Evolutionary conservation across 2,797 vertebrate species (phyloP).

Genomic region (Tragopan temminckii): DNA sequence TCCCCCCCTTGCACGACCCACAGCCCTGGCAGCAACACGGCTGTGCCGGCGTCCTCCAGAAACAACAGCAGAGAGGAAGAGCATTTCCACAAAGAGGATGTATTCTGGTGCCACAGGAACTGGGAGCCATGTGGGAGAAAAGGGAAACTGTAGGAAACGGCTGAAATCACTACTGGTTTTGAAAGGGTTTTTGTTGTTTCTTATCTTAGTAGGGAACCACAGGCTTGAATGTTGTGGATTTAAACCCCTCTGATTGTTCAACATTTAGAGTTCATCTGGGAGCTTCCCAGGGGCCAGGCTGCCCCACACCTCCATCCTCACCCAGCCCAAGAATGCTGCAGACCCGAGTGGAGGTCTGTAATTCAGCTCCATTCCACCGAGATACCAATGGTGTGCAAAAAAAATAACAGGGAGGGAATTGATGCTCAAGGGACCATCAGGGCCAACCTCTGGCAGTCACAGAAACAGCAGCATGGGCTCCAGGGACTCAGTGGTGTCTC

Average conservation of each 20-base stretch:
- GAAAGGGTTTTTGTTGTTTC: slow-evolving; percentile 48
- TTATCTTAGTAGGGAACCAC: slow-evolving; percentile 28
- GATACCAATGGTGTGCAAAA: background rate
- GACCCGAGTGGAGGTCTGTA: background rate
- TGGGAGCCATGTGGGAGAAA: slow-evolving; percentile 43
- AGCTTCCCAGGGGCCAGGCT: slow-evolving; percentile 24
- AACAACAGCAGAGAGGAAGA: slow-evolving; percentile 34
- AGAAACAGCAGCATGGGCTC: fast-evolving
- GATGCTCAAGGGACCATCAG: background rate
- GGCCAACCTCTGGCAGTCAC: fast-evolving
- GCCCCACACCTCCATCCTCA: background rate
- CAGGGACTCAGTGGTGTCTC: fast-evolving
- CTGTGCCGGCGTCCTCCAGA: background rate
- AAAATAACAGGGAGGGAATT: background rate
- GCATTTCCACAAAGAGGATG: slow-evolving; percentile 17
- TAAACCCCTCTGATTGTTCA: background rate
- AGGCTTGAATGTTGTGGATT: background rate
- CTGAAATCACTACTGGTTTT: background rate
- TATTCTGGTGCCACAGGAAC: slow-evolving; percentile 66
- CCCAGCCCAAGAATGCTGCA: fast-evolving
- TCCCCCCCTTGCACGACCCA: slow-evolving; percentile 19
- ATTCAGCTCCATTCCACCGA: background rate
- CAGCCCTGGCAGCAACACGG: background rate
- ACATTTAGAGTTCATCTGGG: slow-evolving; percentile 36
- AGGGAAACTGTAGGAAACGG: slow-evolving; percentile 36